Evolutionary conservation across 1,140 invertebrate species (phyloP).

Genomic region (Venturia canescens): DNA sequence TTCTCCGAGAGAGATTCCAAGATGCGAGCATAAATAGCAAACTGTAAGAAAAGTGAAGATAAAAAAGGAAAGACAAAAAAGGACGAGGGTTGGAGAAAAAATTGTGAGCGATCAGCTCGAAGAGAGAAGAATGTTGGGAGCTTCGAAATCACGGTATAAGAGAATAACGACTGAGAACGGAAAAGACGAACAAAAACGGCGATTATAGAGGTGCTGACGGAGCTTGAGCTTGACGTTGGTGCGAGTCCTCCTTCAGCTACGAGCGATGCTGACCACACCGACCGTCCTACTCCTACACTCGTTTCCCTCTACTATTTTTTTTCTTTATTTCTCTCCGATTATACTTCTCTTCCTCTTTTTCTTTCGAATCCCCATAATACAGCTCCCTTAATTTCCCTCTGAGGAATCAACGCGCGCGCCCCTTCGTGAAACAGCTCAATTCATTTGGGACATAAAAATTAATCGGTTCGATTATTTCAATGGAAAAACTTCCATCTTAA

Average conservation of each 20-base stretch:
- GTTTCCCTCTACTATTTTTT: neutral
- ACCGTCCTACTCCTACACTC: neutral
- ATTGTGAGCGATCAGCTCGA: conserved; percentile 4
- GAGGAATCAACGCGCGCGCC: conserved; percentile 24
- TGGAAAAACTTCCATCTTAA: neutral
- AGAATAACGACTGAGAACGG: conserved; percentile 40
- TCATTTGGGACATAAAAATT: conserved; percentile 26
- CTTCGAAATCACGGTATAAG: conserved; percentile 14
- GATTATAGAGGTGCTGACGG: conserved; percentile 63
- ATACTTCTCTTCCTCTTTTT: neutral
- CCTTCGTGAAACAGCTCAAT: conserved; percentile 24
- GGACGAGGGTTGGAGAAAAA: conserved; percentile 2
- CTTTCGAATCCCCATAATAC: conserved; percentile 1
- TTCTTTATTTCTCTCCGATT: neutral
- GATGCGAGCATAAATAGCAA: conserved; percentile 41
- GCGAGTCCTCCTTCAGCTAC: conserved; percentile 27
- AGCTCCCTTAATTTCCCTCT: neutral
- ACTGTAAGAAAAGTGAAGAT: conserved; percentile 23
- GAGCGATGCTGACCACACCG: conserved; percentile 51
- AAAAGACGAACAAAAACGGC: conserved; percentile 56
- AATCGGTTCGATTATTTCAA: neutral
- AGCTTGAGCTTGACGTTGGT: conserved; percentile 45
- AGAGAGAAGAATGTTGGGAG: conserved; percentile 17
- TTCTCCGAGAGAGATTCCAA: neutral
- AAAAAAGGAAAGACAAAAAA: neutral